These are phyloP conservation scores for Arbacia lixula DNA, from an alignment of 53 echinoderm and acorn worm genomes.

Conservation along the genomic window DNA sequence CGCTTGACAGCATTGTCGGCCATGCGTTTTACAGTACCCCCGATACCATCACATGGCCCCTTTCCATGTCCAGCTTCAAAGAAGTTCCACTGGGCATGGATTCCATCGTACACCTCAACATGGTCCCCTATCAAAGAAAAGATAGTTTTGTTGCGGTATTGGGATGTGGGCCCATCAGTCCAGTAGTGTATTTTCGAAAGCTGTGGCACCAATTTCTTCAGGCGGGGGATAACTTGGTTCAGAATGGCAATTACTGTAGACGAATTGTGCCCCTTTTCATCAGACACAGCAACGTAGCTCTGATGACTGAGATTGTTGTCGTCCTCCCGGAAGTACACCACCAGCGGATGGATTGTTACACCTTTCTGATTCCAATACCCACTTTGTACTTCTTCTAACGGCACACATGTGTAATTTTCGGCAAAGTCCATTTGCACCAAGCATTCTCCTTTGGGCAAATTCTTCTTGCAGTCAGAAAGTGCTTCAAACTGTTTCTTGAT, in stretches of 20 bases:
- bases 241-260: conserved; percentile 29
- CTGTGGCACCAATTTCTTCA: conserved; percentile 31
- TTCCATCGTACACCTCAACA: conserved; percentile 11
- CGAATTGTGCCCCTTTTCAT: conserved; percentile 38
- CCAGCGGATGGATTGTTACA: conserved; percentile 33
- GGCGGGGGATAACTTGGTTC: conserved; percentile 18
- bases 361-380: conserved; percentile 43
- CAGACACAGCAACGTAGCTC: conserved; percentile 31
- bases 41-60: conserved; percentile 70
- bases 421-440: conserved; percentile 70
- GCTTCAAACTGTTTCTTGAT: conserved; percentile 39
- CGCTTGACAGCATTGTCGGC: conserved; percentile 67
- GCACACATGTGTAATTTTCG: conserved; percentile 62
- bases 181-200: conserved; percentile 60
- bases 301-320: conserved; percentile 8
- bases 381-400: conserved; percentile 68
- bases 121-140: conserved; percentile 55
- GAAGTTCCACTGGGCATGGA: conserved; percentile 60
- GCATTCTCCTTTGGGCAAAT: conserved; percentile 46
- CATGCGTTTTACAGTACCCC: conserved; percentile 63
- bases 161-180: conserved; percentile 67
- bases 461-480: conserved; percentile 46
- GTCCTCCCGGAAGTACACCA: conserved; percentile 17
- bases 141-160: conserved; percentile 65
- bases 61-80: conserved; percentile 70